Evolutionary conservation across 2,888 invertebrate species (phyloP).

Genomic region (Mamestra brassicae): DNA sequence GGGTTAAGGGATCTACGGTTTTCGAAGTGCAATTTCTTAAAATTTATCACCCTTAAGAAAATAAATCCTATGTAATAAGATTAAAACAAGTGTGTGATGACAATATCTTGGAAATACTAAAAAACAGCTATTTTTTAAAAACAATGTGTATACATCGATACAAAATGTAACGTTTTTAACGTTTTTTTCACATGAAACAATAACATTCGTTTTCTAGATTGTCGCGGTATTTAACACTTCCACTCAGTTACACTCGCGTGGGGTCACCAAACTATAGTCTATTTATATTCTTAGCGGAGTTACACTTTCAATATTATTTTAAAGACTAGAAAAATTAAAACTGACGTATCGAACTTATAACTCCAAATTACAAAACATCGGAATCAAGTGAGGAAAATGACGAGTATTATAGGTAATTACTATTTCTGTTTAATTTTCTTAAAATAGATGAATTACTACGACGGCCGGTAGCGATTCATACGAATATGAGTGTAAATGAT

Average conservation of each 20-base stretch:
- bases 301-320: slow-evolving; percentile 11
- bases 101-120: too few species aligned
- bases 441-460: slow-evolving; percentile 45
- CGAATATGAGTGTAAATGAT: slow-evolving; percentile 33
- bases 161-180: neutral
- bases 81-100: too few species aligned
- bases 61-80: too few species aligned
- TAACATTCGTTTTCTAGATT: neutral
- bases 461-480: slow-evolving; percentile 14
- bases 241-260: slow-evolving; percentile 33
- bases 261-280: slow-evolving; percentile 42
- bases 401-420: slow-evolving; percentile 6
- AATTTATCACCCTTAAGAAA: too few species aligned
- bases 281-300: slow-evolving; percentile 33
- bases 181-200: slow-evolving; percentile 17
- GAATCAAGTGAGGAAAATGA: neutral
- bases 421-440: slow-evolving; percentile 36
- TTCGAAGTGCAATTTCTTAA: too few species aligned
- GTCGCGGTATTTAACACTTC: slow-evolving; percentile 14
- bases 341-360: slow-evolving; percentile 9
- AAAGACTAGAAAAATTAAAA: slow-evolving; percentile 21
- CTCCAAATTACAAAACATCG: neutral
- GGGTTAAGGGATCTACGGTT: neutral
- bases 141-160: neutral
- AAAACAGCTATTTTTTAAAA: too few species aligned